Evolutionary conservation across 64 coral and sea anemone genomes (phyloP).

Genomic region (Montipora capricornis): DNA sequence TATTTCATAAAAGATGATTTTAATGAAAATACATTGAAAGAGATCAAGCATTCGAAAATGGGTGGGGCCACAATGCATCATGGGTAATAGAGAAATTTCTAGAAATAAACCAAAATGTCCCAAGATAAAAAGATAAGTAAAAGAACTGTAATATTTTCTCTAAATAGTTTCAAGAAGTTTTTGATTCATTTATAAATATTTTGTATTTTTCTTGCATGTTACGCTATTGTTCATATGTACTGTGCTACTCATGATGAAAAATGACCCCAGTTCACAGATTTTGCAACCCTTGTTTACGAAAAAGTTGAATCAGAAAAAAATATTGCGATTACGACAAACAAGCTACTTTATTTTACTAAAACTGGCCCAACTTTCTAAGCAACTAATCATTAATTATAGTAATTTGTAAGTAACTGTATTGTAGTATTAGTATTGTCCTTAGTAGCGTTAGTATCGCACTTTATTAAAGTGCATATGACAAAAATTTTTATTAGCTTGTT

Average conservation of each 20-base stretch:
- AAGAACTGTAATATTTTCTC: background rate
- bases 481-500: no score
- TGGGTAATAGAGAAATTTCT: constrained; percentile 34
- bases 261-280: no score
- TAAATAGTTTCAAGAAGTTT: background rate
- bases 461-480: no score
- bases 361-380: no score
- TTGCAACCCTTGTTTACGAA: no score
- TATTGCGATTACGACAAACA: no score
- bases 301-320: no score
- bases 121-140: background rate
- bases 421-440: no score
- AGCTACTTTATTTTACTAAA: no score
- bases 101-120: background rate
- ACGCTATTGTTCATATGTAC: constrained; percentile 11
- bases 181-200: background rate
- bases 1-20: background rate
- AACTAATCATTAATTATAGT: no score
- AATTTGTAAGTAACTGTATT: no score
- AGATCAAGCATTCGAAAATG: background rate
- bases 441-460: no score
- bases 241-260: constrained; percentile 5
- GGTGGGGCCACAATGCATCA: background rate
- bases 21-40: background rate
- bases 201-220: constrained; percentile 19